These are phyloP conservation scores for Staurois parvus DNA, from an alignment of 2,797 vertebrate species.

Conservation along the genomic window DNA sequence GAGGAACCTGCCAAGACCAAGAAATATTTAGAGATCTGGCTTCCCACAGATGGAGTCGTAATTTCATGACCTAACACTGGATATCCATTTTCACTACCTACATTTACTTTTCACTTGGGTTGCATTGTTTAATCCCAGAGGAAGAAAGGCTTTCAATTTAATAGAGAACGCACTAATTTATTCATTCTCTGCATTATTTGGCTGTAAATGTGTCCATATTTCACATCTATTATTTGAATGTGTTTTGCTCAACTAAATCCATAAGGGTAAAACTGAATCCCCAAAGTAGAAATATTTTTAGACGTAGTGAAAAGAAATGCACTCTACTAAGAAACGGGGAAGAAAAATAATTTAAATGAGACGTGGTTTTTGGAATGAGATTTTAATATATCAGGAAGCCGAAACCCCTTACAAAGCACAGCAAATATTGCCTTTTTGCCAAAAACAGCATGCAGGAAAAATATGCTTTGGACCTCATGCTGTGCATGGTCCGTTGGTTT, in stretches of 20 bases:
- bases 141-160: slow-evolving; percentile 5
- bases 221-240: slow-evolving; percentile 10
- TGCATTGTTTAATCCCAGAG: slow-evolving; percentile 1
- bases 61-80: not conserved
- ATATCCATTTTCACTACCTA: slow-evolving; percentile 6
- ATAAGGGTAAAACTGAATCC: slow-evolving; percentile 18
- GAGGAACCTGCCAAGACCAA: no score
- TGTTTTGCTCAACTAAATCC: slow-evolving; percentile 31
- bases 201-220: slow-evolving; percentile 13
- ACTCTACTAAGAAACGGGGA: slow-evolving; percentile 23
- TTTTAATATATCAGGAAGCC: slow-evolving; percentile 58
- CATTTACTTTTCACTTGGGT: slow-evolving; percentile 2
- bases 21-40: not conserved
- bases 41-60: not conserved
- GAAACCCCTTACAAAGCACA: slow-evolving; percentile 54
- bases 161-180: slow-evolving; percentile 31
- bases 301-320: slow-evolving; percentile 35
- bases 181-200: slow-evolving; percentile 34
- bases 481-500: slow-evolving; percentile 41
- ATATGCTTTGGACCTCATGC: slow-evolving; percentile 36
- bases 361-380: slow-evolving; percentile 63
- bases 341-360: slow-evolving; percentile 46
- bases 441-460: slow-evolving; percentile 50
- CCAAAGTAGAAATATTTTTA: slow-evolving; percentile 50
- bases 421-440: slow-evolving; percentile 44